Evolutionary conservation across 2,888 invertebrate genomes (phyloP).

Genomic region (Dicroscelio sp.): DNA sequence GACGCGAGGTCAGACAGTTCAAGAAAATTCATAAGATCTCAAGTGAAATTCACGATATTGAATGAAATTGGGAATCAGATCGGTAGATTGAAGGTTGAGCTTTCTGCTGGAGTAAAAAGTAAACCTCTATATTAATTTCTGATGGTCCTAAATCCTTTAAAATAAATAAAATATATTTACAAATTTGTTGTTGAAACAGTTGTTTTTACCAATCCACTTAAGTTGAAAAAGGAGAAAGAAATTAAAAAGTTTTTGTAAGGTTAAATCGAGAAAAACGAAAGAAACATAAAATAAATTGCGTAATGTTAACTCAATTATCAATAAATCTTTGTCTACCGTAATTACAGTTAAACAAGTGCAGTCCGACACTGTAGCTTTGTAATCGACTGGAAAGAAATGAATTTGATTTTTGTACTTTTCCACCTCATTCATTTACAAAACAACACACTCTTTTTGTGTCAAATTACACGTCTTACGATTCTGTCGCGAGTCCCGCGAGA

Average conservation of each 20-base stretch:
- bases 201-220: too few relatives aligned
- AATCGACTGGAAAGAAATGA: conserved; percentile 1
- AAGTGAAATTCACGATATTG: conserved; percentile 51
- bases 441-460: conserved; percentile 60
- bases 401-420: conserved; percentile 56
- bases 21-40: conserved; percentile 45
- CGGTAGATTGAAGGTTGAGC: not conserved
- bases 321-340: too few relatives aligned
- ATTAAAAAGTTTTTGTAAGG: too few relatives aligned
- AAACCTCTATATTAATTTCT: too few relatives aligned
- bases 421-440: conserved; percentile 54
- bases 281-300: too few relatives aligned
- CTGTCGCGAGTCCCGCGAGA: conserved; percentile 63
- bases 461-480: conserved; percentile 67
- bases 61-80: conserved; percentile 9
- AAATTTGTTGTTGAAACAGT: too few relatives aligned
- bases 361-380: not conserved
- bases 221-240: too few relatives aligned
- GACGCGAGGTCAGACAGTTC: conserved; percentile 45
- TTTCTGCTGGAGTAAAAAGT: too few relatives aligned
- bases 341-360: not conserved
- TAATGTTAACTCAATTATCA: too few relatives aligned
- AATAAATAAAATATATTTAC: too few relatives aligned
- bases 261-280: too few relatives aligned
- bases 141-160: too few relatives aligned